Evolutionary conservation across 2,113 vertebrate species (phyloP).

Genomic region (Takifugu bimaculatus): DNA sequence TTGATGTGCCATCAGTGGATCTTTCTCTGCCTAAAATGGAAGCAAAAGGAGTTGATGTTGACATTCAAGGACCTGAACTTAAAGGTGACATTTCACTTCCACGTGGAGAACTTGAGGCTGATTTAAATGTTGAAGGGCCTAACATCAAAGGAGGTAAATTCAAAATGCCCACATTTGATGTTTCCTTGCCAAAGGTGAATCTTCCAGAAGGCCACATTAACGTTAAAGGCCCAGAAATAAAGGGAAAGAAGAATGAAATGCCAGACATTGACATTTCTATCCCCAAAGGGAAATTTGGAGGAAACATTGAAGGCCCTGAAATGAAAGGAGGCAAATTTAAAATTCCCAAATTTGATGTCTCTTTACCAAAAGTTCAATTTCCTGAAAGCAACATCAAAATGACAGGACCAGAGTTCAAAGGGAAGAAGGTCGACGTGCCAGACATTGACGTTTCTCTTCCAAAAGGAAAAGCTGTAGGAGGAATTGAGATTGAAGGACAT

Average conservation of each 20-base stretch:
- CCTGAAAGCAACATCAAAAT: conserved; percentile 27
- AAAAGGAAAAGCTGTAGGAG: conserved; percentile 24
- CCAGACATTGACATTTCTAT: conserved; percentile 42
- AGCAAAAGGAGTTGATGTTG: conserved; percentile 26
- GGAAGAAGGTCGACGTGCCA: conserved; percentile 41
- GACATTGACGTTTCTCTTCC: conserved; percentile 48
- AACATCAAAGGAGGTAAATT: neutral
- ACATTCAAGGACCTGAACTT: conserved; percentile 33
- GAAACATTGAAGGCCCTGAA: conserved; percentile 8
- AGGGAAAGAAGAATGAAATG: conserved; percentile 1
- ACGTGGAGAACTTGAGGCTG: neutral
- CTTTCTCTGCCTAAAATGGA: conserved; percentile 50
- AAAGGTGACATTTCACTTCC: conserved; percentile 28
- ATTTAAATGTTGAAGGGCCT: neutral
- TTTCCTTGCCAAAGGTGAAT: neutral
- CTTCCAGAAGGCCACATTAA: conserved; percentile 7
- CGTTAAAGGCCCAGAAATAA: conserved; percentile 21
- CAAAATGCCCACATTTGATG: neutral
- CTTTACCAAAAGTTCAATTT: conserved; percentile 50
- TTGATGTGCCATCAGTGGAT: conserved; percentile 42
- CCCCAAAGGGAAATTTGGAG: conserved; percentile 32
- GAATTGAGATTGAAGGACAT: conserved; percentile 6
- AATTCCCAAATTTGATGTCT: conserved; percentile 38
- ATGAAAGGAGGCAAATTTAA: conserved; percentile 30
- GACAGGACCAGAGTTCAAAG: conserved; percentile 14